Percentiles rank a stretch among this genome's conserved stretches.
Conservation (phyloP, 1,140 invertebrate genomes). For the Sycophila sp. region DNA sequence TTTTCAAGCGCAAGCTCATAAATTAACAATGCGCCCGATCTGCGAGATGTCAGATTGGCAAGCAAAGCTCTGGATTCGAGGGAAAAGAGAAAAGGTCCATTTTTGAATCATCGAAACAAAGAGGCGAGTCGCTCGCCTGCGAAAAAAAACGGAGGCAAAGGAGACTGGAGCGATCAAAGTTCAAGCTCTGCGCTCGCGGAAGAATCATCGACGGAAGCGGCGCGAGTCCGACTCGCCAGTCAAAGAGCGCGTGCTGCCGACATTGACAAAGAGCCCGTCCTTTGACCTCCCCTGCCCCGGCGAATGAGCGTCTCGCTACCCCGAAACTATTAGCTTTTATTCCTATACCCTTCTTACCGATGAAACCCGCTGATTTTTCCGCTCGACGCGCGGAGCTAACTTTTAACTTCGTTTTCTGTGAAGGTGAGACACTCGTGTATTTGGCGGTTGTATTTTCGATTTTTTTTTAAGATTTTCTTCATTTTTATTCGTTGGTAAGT, state of each 20-base stretch:
- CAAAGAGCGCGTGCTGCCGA: background rate
- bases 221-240: no score
- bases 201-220: background rate
- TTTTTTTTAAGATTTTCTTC: no score
- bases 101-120: background rate
- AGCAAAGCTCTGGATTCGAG: no score
- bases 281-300: conserved; percentile 3
- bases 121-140: background rate
- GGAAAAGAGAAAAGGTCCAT: no score
- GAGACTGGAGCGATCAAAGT: background rate
- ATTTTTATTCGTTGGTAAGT: no score
- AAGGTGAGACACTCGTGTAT: no score
- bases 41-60: no score
- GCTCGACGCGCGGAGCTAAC: background rate
- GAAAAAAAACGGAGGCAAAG: no score
- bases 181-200: background rate
- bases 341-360: background rate
- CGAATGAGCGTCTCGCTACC: background rate
- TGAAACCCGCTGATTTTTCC: background rate
- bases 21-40: no score
- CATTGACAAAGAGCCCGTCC: background rate
- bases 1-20: no score
- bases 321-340: background rate
- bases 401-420: no score
- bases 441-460: no score